Percentiles rank a stretch among this genome's conserved stretches.
These are phyloP conservation scores for Caenorhabditis sinica DNA, from an alignment of 2,888 invertebrate species.

Conservation along the genomic window DNA sequence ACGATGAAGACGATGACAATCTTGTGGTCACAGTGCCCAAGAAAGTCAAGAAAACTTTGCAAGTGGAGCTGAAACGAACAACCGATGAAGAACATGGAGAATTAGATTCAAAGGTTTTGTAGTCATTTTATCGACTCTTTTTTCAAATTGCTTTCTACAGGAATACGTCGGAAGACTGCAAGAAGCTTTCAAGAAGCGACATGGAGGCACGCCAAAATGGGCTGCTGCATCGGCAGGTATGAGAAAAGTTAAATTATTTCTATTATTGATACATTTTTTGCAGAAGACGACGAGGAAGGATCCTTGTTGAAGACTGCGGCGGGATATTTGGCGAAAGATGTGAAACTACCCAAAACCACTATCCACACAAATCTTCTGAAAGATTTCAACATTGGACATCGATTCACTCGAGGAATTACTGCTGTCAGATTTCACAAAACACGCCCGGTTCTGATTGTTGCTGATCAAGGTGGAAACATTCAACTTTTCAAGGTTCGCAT, in stretches of 20 bases:
- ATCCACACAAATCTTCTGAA: conserved; percentile 55
- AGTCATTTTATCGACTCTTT: neutral
- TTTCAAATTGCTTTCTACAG: conserved; percentile 44
- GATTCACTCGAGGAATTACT: conserved; percentile 48
- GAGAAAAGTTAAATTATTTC: neutral
- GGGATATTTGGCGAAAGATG: conserved; percentile 58
- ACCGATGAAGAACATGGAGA: conserved; percentile 61
- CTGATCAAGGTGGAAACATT: conserved; percentile 62
- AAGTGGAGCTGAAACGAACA: conserved; percentile 60
- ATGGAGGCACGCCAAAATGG: conserved; percentile 70
- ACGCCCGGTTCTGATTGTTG: conserved; percentile 67
- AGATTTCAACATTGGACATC: conserved; percentile 63
- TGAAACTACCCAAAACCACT: conserved; percentile 60
- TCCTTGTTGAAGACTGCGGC: conserved; percentile 59
- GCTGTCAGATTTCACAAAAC: conserved; percentile 69
- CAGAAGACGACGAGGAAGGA: conserved; percentile 59
- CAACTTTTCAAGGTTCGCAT: conserved; percentile 63
- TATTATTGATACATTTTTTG: neutral
- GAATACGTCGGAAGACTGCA: conserved; percentile 66
- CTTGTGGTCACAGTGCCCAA: conserved; percentile 58
- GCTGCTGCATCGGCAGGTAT: conserved; percentile 50
- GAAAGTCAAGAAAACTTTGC: conserved; percentile 62
- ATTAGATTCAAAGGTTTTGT: conserved; percentile 44
- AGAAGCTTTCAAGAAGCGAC: conserved; percentile 67
- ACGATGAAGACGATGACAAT: conserved; percentile 69